Conservation (phyloP, 2,113 vertebrate species). For the Sterna hirundo region DNA sequence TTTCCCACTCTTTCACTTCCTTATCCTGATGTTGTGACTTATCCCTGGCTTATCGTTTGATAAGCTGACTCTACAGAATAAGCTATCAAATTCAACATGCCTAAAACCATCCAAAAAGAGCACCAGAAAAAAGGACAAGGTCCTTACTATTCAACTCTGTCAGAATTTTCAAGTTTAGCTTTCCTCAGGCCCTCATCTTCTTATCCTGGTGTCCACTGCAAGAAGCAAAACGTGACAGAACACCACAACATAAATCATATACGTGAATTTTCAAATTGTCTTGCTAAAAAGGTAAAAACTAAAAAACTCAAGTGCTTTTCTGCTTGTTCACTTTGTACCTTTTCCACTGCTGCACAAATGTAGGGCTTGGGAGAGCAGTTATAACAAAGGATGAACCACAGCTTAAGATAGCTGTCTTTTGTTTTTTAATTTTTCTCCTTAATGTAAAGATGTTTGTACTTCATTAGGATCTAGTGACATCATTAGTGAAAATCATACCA, state of each 20-base stretch:
- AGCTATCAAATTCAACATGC: background rate
- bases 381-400: background rate
- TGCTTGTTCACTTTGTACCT: background rate
- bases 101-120: background rate
- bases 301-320: background rate
- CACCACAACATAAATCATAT: background rate
- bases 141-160: background rate
- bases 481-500: background rate
- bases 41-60: background rate
- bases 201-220: background rate
- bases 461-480: background rate
- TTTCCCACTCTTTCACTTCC: background rate
- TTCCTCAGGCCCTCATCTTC: background rate
- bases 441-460: background rate
- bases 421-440: background rate
- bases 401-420: background rate
- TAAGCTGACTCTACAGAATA: background rate
- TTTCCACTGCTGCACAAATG: background rate
- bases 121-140: background rate
- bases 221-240: background rate
- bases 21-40: background rate
- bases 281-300: background rate
- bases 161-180: background rate
- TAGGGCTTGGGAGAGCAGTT: background rate
- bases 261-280: background rate